Conservation (phyloP, 2,888 invertebrate species). For the Coelogynopora nodosa region DNA sequence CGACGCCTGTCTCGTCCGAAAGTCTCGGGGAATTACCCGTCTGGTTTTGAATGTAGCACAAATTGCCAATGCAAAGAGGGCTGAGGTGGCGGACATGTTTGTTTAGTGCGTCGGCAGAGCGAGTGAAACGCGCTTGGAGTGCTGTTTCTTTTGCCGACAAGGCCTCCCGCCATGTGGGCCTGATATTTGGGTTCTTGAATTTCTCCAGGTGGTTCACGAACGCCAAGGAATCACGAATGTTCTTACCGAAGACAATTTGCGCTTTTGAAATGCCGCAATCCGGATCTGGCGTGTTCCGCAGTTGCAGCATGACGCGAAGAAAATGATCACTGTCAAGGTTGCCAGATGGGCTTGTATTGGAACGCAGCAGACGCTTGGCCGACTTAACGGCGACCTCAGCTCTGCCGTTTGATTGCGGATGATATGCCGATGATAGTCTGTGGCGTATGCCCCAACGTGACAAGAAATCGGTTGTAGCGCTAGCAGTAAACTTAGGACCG, state of each 20-base stretch:
- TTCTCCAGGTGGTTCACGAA: background rate
- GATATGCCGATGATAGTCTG: constrained; percentile 48
- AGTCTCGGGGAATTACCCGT: constrained; percentile 45
- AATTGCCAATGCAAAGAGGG: constrained; percentile 47
- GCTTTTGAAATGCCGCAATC: constrained; percentile 48
- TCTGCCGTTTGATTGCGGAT: constrained; percentile 48
- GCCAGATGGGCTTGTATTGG: constrained; percentile 47
- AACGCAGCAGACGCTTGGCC: constrained; percentile 49
- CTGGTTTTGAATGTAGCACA: constrained; percentile 47
- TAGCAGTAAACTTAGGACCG: constrained; percentile 48
- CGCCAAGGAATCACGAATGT: background rate
- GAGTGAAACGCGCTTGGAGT: constrained; percentile 43
- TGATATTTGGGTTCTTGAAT: constrained; percentile 46
- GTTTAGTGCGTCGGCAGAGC: constrained; percentile 45
- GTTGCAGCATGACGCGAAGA: constrained; percentile 48
- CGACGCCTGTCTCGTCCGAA: constrained; percentile 47
- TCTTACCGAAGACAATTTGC: constrained; percentile 48
- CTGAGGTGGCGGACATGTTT: constrained; percentile 46
- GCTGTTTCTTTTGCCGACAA: constrained; percentile 10
- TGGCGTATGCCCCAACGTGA: constrained; percentile 48
- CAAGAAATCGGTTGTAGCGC: constrained; percentile 47
- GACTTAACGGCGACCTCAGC: constrained; percentile 49
- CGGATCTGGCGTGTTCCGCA: constrained; percentile 48
- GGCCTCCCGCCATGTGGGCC: constrained; percentile 37
- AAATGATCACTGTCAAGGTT: constrained; percentile 47